Base-by-base conservation (phyloP, 2,113 vertebrate species). In the Rattus rattus region DNA sequence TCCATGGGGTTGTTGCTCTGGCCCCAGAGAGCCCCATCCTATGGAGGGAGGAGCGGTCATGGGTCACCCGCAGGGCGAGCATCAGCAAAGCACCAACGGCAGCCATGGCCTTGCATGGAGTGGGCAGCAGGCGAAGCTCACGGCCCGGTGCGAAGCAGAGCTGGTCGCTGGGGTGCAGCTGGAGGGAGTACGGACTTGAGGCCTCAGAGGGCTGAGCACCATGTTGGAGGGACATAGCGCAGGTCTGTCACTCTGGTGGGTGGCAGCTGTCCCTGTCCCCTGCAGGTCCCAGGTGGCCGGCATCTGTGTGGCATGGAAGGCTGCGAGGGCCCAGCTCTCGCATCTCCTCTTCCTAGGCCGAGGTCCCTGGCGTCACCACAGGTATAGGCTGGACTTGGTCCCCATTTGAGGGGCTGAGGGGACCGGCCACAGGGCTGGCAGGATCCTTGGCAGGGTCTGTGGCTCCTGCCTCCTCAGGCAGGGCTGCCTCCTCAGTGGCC, bases 331-430 rank as follows among this genome's bases (percentile, higher is more conserved):
- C 28, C 3, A 11, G 84, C 87, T 89, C 92, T 59, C 65, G 80
- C 11, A 0, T 9, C 0, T 65, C 36, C 2, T 49, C 26, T 4
- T 86, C 91, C 98, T 97, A 99, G 97, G 99, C 98, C 4, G 94
- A 97, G 70, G 97, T 96, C n/a, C 96, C 95, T 0, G 88, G 93
- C 69, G 97, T 94, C 13, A 94, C 75, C 88, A 69, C 84, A 24
- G 84, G 47, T 43, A 47, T 49, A 33, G 84, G 43, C 75, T 97
- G 94, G 22, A 92, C 77, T 80, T 69, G 90, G 59, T 75, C 70
- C 69, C 16, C 26, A 39, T n/a, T 85, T 20, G 26, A 0, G 33
- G 96, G 70, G 1, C 96, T 70, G 2, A 97, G 88, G 1, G 72
- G 63, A 63, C 83, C 26, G 4, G 72, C 0, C 69, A 28, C 49